Base-by-base conservation (phyloP, 2,888 invertebrate species). In the Drosophila mettleri region DNA sequence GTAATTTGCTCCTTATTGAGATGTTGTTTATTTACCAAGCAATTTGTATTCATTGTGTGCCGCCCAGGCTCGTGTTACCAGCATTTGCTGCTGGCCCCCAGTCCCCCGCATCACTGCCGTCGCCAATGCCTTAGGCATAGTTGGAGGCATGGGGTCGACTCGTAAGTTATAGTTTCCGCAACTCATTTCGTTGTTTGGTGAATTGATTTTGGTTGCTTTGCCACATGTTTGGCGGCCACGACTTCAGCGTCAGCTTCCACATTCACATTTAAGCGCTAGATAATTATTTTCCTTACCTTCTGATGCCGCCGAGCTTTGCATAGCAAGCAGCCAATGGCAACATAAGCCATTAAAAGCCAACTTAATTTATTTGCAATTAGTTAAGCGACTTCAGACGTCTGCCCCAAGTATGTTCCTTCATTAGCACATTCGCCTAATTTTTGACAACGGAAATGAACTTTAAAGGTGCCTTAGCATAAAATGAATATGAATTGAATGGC, bases 11-110 rank as follows among this genome's bases (percentile, higher is more conserved):
- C 86, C 88, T 86, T 86, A 88, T 86, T 86, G 87, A 86, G 89
- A 86, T 88, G 88, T 88, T 86, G 88, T 86, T 88, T 88, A 88
- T 86, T 86, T 86, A 88, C 88, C 82, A 69, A 88, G 87, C 88
- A 86, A 86, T 86, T 86, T 88, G 86, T 86, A 86, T 86, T 86
- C 86, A 86, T 86, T 86, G 86, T 81, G 74, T 51, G 82, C 80
- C 77, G 61, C 63, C 61, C 59, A 48, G 58, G 66, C 79, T 79
- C 68, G 68, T 65, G 69, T 67, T 71, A 71, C 78, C 67, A 64
- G 66, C 48, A 39, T 41, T 29, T 16, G 43, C 43, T 16, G 29
- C 54, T 16, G 18, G n/a, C 51, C 27, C 27, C 12, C 31, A 8
- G 6, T 2, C 29, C 29, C 8, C 38, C 10, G n/a, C 38, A 18